phyloP scores from a whole-genome alignment of 2,113 vertebrate species.

The Malurus cyaneus region DNA sequence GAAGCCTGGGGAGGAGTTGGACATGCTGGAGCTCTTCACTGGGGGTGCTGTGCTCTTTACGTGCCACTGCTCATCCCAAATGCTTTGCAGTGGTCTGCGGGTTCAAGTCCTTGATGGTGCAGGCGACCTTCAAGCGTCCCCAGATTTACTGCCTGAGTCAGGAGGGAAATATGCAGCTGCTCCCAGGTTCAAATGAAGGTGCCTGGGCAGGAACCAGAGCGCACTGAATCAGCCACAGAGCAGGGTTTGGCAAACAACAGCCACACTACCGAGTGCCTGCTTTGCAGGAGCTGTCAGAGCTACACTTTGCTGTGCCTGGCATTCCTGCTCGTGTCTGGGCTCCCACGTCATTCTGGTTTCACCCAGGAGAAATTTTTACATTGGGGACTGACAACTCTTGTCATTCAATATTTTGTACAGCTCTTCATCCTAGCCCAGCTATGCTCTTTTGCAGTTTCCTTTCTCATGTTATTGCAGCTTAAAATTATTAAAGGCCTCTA shows the following conservation, averaged over 20 bases:
- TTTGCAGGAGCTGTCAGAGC: not conserved
- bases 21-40: rapidly evolving
- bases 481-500: not conserved
- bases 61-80: not conserved
- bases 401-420: not conserved
- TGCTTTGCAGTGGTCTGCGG: not conserved
- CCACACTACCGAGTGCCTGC: not conserved
- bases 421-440: not conserved
- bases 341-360: not conserved
- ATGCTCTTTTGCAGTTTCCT: not conserved
- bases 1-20: not conserved
- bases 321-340: not conserved
- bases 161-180: not conserved
- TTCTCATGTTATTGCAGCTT: not conserved
- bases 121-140: not conserved
- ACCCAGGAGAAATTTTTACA: not conserved
- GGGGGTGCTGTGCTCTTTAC: not conserved
- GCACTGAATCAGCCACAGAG: not conserved
- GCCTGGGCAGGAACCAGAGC: not conserved
- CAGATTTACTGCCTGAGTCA: not conserved
- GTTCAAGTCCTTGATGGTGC: not conserved
- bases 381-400: not conserved
- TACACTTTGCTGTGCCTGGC: not conserved
- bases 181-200: not conserved
- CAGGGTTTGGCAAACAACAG: not conserved